Percentiles rank a stretch among this genome's conserved stretches.
Evolutionary conservation across 2,797 vertebrate genomes (phyloP).

Genomic region (Sarcoramphus papa): DNA sequence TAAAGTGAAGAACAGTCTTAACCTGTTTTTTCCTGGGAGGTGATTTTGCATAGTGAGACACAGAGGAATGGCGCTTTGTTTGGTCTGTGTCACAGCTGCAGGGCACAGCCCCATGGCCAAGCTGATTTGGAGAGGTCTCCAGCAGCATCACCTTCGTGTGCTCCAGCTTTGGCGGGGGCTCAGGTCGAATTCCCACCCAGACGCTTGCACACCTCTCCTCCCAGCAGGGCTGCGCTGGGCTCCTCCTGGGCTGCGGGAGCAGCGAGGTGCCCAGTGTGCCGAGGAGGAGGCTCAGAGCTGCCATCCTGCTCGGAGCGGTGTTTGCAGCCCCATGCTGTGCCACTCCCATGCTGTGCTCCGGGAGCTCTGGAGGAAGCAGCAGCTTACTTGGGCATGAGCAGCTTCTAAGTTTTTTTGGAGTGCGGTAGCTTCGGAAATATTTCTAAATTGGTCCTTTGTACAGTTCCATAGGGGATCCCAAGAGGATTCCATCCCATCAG

Average conservation of each 20-base stretch:
- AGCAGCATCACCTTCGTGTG: not conserved
- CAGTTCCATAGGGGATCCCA: not conserved
- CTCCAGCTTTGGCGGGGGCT: not conserved
- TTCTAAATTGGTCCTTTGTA: not conserved
- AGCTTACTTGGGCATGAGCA: not conserved
- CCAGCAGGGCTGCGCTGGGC: not conserved
- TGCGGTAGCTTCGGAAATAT: not conserved
- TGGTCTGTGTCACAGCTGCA: not conserved
- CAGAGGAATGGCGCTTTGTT: not conserved
- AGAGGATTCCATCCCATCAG: not conserved
- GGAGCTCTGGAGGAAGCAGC: accelerated
- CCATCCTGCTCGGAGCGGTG: accelerated
- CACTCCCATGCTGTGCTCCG: not conserved
- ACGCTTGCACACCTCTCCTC: not conserved
- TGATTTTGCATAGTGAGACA: too few relatives aligned
- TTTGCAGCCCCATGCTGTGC: accelerated
- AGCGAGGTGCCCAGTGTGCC: accelerated
- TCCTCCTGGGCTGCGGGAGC: not conserved
- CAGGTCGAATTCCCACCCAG: not conserved
- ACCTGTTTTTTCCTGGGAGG: not conserved
- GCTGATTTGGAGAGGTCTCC: not conserved
- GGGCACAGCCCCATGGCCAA: not conserved
- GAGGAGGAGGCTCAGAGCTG: not conserved
- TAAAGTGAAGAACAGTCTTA: not conserved
- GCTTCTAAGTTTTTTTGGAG: not conserved